Evolutionary conservation across 1,140 invertebrate species (phyloP).

Genomic region (Drosophila willistoni): DNA sequence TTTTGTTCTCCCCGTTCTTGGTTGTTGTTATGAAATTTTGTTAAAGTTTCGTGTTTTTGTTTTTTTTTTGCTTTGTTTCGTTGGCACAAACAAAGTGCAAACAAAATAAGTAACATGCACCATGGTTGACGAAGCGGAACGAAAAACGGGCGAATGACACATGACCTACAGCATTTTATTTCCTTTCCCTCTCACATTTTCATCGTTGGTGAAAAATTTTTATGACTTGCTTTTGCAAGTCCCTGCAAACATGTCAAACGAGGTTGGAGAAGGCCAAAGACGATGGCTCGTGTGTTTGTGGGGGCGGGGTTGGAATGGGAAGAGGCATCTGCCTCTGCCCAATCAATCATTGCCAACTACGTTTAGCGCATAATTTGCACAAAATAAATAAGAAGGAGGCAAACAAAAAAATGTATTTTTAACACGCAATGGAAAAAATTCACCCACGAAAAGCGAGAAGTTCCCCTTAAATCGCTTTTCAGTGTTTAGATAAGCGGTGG

Average conservation of each 20-base stretch:
- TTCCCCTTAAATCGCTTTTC: not conserved
- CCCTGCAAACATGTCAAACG: slow-evolving; percentile 15
- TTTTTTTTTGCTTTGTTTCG: not conserved
- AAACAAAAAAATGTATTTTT: slow-evolving; percentile 15
- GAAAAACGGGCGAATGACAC: slow-evolving; percentile 20
- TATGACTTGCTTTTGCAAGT: slow-evolving; percentile 10
- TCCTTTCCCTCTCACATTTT: not conserved
- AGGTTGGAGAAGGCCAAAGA: no score
- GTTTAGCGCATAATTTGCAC: slow-evolving; percentile 25
- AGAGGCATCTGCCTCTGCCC: slow-evolving; percentile 5
- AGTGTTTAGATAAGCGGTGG: not conserved
- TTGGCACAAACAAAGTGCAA: slow-evolving; percentile 18
- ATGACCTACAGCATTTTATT: slow-evolving; percentile 21
- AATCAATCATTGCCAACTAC: slow-evolving; percentile 23
- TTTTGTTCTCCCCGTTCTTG: not conserved
- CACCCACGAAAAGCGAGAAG: not conserved
- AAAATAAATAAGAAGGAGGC: slow-evolving; percentile 15
- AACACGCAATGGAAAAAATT: slow-evolving; percentile 3
- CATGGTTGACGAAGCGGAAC: slow-evolving; percentile 15
- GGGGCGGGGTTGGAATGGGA: not conserved
- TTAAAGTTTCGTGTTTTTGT: slow-evolving; percentile 7
- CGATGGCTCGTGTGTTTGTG: not conserved
- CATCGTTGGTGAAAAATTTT: slow-evolving; percentile 14
- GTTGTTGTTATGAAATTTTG: slow-evolving; percentile 13
- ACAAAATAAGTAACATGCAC: slow-evolving; percentile 21